Base-by-base conservation (phyloP, 2,888 invertebrate genomes). In the Agonum fuliginosum region DNA sequence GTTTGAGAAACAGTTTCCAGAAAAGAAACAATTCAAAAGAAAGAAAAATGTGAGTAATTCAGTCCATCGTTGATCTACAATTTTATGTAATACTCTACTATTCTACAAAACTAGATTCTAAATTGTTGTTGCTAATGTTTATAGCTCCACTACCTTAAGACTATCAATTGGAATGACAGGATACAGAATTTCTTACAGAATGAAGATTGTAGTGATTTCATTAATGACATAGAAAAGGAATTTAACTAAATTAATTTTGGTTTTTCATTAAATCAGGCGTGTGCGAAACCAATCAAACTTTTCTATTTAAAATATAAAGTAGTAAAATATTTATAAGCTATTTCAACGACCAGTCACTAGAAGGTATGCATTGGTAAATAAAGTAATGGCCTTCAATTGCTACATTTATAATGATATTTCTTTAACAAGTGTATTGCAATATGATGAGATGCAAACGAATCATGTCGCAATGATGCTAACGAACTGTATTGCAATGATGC, bases 341-440 rank as follows among this genome's bases (percentile, higher is more conserved):
- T n/a, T 10, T 12, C 3, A n/a, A 37, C 12, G 12, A n/a, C 10
- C 37, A 37, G 37, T 37, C n/a, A 37, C 37, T 37, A 37, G 37
- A 37, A 37, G 37, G 37, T 37, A 10, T 37, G 6, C 46, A 46
- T 46, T 41, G 14, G 46, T 17, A 17, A 4, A 12, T 46, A 46
- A 14, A 46, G 14, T 17, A 17, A 46, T 46, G 58, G 27, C 58
- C 58, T 62, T 62, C 58, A 62, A 14, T 12, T 62, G 30, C 27
- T 46, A 46, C 46, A 46, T 46, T 46, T 17, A 46, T 46, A 46
- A 62, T 34, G 34, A 30, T 62, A 62, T 58, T 58, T 54, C 54
- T 54, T 24, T 3, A 54, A 54, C 54, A 54, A 54, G 54, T 54
- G 54, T 46, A 46, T 54, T 62, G 14, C 58, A 34, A 24, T 54